Conservation (phyloP, 92 coral and sea anemone genomes). For the Epizoanthus ramosus region DNA sequence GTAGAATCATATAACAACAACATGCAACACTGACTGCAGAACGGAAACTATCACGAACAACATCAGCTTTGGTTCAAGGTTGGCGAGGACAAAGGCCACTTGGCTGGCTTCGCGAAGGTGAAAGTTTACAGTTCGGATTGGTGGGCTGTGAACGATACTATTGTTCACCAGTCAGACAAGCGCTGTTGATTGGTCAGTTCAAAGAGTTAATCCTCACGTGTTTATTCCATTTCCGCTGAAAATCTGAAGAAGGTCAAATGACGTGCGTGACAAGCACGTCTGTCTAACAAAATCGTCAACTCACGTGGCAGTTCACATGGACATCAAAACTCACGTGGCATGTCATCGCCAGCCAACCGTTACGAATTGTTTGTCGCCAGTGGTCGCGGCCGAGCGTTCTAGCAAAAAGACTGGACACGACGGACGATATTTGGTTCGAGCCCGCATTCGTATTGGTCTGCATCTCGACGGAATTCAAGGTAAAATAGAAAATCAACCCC, state of each 20-base stretch:
- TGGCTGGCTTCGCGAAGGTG: conserved; percentile 27
- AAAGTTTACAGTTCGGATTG: conserved; percentile 43
- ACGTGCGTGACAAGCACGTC: conserved; percentile 12
- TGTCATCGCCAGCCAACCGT: conserved; percentile 1
- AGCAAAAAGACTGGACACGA: too few relatives aligned
- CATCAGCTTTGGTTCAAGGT: conserved; percentile 22
- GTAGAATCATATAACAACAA: too few relatives aligned
- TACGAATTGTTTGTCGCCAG: too few relatives aligned
- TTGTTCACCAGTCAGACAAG: background rate
- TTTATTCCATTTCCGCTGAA: background rate
- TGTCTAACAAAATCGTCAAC: background rate
- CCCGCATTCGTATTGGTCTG: too few relatives aligned
- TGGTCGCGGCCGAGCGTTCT: too few relatives aligned
- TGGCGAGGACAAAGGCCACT: conserved; percentile 46
- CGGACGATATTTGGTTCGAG: too few relatives aligned
- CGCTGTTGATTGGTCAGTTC: conserved; percentile 17
- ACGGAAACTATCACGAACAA: conserved; percentile 7
- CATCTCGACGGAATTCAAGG: too few relatives aligned
- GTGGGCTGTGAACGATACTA: conserved; percentile 11
- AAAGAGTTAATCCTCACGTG: conserved; percentile 1
- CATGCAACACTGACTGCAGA: background rate
- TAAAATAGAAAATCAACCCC: too few relatives aligned
- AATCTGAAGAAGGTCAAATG: background rate
- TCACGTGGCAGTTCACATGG: conserved; percentile 38
- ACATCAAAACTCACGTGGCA: conserved; percentile 2